Conservation (phyloP, 2,888 invertebrate genomes). For the Yponomeuta cagnagella region DNA sequence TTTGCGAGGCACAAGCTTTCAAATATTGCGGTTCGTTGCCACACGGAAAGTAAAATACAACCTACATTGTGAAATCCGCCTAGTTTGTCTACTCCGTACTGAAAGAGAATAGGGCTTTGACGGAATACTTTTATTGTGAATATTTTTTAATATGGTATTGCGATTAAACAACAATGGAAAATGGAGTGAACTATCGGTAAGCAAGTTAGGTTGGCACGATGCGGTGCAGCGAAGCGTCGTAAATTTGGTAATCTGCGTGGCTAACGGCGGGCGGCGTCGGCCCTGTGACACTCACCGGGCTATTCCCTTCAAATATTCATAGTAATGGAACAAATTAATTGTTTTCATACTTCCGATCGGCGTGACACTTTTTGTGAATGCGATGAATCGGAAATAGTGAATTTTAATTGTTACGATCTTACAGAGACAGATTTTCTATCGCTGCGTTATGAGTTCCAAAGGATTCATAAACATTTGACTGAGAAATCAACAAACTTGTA, state of each 20-base stretch:
- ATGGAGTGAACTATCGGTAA: background rate
- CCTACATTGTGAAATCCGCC: constrained; percentile 25
- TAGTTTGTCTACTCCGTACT: constrained; percentile 25
- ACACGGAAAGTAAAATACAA: constrained; percentile 29
- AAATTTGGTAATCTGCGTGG: constrained; percentile 33
- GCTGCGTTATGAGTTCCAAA: too few species aligned
- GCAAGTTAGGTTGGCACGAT: constrained; percentile 6
- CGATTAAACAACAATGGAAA: background rate
- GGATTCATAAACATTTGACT: too few species aligned
- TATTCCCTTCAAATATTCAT: background rate
- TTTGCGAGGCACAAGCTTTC: constrained; percentile 29
- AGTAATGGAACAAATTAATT: too few species aligned
- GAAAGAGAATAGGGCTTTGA: constrained; percentile 5
- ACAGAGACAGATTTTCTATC: too few species aligned
- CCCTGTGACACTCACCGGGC: background rate
- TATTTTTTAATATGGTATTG: background rate
- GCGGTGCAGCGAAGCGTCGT: constrained; percentile 34
- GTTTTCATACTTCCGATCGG: too few species aligned
- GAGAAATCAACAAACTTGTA: too few species aligned
- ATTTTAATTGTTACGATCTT: too few species aligned
- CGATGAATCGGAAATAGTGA: too few species aligned
- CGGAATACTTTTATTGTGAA: background rate
- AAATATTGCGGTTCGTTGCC: constrained; percentile 26
- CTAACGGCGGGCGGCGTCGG: constrained; percentile 9
- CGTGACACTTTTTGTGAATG: too few species aligned